Evolutionary conservation across 2,113 vertebrate genomes (phyloP), one percentile per base, ranked within the genome.

Genomic region (Mugil cephalus): DNA sequence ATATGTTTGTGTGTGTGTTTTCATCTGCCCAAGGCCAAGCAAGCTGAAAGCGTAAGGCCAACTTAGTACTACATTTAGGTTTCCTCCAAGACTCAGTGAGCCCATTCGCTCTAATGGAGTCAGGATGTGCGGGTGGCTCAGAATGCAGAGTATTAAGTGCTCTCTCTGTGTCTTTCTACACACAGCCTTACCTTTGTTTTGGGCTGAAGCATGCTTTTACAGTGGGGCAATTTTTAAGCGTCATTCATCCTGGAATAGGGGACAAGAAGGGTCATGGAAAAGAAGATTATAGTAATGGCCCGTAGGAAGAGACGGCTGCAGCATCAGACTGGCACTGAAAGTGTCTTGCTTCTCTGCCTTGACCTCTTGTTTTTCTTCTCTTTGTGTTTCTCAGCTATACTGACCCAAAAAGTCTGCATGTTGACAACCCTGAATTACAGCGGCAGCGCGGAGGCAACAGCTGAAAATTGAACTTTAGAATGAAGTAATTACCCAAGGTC

Each of bases 21-120:
- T 85, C 64, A 55, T 74, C 24, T 35, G 64, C 80, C 66, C 69
- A 88, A 79, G 83, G 86, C 89, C 83, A 87, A 74, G 67, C 69
- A 83, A 53, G 43, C 75, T 79, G 80, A 71, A 79, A 88, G 84
- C 53, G 45, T 64, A 66, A 66, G 74, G 73, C 76, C 62, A 82
- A 61, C 70, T 77, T 60, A 60, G 66, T 39, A 40, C 56, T 74
- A 82, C 75, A 80, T 89, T 80, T 71, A 85, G 59, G 74, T 74
- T 62, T 81, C 48, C 69, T 88, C 71, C 53, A 82, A 80, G 72
- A 84, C 48, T 85, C 80, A 56, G 67, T 82, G 61, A 74, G 47
- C 54, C 83, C 62, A 62, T 73, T 79, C 35, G 0, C 63, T 50
- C 38, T 92, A 91, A 93, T 91, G 88, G 89, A 86, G 74, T 85